phyloP scores from a whole-genome alignment of 2,113 vertebrate genomes.

The Speoplatyrhinus poulsoni region DNA sequence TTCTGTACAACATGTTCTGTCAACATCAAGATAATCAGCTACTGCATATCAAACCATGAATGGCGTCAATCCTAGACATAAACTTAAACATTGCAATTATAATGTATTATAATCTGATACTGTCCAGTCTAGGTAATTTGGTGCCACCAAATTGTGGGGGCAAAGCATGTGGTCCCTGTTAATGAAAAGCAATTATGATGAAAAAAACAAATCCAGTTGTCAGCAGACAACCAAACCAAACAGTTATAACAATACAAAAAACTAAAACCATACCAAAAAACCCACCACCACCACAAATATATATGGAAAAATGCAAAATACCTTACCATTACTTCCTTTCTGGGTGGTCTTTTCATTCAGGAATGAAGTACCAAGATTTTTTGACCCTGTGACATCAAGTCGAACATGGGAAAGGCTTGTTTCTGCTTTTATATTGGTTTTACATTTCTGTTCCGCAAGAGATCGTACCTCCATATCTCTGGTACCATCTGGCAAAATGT shows the following conservation, averaged over 20 bases:
- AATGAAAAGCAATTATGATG: too few species aligned
- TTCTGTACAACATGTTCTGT: too few species aligned
- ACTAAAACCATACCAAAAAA: neutral
- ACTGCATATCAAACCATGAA: too few species aligned
- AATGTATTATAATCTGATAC: too few species aligned
- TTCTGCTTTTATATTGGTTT: too few species aligned
- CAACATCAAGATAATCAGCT: too few species aligned
- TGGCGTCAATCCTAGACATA: too few species aligned
- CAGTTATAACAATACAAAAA: neutral
- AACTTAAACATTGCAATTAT: too few species aligned
- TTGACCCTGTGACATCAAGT: slow-evolving; percentile 22
- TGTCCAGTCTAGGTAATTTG: too few species aligned
- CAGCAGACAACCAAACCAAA: neutral
- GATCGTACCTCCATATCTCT: neutral
- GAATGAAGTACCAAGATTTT: slow-evolving; percentile 32
- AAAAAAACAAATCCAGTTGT: neutral
- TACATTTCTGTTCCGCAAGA: too few species aligned
- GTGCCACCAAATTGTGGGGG: too few species aligned
- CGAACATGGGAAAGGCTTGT: neutral
- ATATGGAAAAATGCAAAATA: slow-evolving; percentile 12
- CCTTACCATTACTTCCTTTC: slow-evolving; percentile 56
- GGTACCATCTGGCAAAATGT: slow-evolving; percentile 14
- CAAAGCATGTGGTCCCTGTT: too few species aligned
- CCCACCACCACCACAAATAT: neutral
- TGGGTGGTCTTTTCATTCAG: slow-evolving; percentile 42